Conservation (phyloP, 2,888 invertebrate genomes). For the Tetropium fuscum region DNA sequence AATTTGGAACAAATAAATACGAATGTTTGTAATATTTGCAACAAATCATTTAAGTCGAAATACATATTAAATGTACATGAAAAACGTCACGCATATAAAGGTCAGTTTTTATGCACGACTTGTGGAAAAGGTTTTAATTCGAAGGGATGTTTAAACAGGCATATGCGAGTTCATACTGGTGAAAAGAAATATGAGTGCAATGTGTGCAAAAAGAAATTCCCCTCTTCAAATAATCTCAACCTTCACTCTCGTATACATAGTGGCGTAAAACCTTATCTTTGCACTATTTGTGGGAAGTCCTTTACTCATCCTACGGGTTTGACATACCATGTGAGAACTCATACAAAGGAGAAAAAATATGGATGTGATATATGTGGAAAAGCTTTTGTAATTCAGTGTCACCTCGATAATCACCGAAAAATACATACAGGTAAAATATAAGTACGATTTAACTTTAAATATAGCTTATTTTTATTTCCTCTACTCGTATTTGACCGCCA, state of each 20-base stretch:
- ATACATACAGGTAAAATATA: constrained; percentile 57
- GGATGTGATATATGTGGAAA: constrained; percentile 55
- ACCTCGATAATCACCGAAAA: constrained; percentile 55
- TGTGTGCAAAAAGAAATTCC: constrained; percentile 51
- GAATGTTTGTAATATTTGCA: constrained; percentile 49
- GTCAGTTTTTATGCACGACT: constrained; percentile 53
- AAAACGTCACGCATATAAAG: constrained; percentile 52
- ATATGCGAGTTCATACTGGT: constrained; percentile 53
- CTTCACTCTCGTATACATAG: constrained; percentile 53
- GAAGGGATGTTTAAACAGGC: constrained; percentile 50
- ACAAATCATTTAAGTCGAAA: constrained; percentile 56
- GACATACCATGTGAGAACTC: constrained; percentile 54
- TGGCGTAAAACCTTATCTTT: constrained; percentile 53
- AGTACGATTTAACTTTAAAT: no score
- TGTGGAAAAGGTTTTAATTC: constrained; percentile 56
- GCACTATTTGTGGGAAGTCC: constrained; percentile 54
- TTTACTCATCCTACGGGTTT: constrained; percentile 54
- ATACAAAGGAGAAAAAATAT: constrained; percentile 57
- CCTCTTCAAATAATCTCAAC: constrained; percentile 52
- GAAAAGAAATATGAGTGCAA: constrained; percentile 54
- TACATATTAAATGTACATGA: constrained; percentile 53
- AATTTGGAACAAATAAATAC: constrained; percentile 33
- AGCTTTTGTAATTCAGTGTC: constrained; percentile 55
- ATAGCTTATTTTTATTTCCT: no score
- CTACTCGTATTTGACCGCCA: no score